Base-by-base conservation (phyloP, 2,797 vertebrate species). In the Anabacerthia variegaticeps region DNA sequence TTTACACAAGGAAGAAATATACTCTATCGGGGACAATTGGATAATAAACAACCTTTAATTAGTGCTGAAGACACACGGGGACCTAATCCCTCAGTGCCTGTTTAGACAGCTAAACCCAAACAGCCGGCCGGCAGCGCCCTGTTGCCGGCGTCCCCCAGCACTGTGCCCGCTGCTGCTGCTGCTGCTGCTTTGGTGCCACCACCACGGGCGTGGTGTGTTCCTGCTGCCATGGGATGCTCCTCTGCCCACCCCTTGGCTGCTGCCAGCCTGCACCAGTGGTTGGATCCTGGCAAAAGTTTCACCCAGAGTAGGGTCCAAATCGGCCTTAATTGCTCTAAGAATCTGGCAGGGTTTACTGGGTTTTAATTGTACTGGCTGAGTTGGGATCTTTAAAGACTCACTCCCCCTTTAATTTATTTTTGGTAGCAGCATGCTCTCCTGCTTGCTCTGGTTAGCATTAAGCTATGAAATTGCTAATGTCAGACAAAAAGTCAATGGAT, bases 31-130 rank as follows among this genome's bases (percentile, higher is more conserved):
- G 78, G 89, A n/a, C 61, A 74, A 89, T 10, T 5, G 6, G 68
- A 30, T 92, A 75, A 94, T 92, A 92, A 96, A 88, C 87, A 93
- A 39, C 46, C 68, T 73, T 74, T 93, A 96, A 95, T 95, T 92
- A 94, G 49, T 2, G 0, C 46, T 18, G 24, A 74, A 65, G 75
- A 73, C 0, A 2, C 44, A 14, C 58, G 39, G 66, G 77, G 72
- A 66, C 78, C 72, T 91, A 91, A 92, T 96, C 81, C 63, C 78
- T 89, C 92, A 72, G 86, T 83, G 89, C 51, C 65, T 92, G 81
- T 92, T 89, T 85, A 88, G 89, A 92, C 84, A 91, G 46, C 87
- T 91, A 80, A 89, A 92, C 43, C 72, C 75, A 91, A 93, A 88
- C 78, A 92, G 49, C 61, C 1, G 2, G 27, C 36, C 14, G 26